A percentile compares a stretch with the other conserved stretches of the same genome.
These are phyloP conservation scores for Frieseomelitta varia DNA, from an alignment of 1,140 invertebrate species.

Conservation along the genomic window DNA sequence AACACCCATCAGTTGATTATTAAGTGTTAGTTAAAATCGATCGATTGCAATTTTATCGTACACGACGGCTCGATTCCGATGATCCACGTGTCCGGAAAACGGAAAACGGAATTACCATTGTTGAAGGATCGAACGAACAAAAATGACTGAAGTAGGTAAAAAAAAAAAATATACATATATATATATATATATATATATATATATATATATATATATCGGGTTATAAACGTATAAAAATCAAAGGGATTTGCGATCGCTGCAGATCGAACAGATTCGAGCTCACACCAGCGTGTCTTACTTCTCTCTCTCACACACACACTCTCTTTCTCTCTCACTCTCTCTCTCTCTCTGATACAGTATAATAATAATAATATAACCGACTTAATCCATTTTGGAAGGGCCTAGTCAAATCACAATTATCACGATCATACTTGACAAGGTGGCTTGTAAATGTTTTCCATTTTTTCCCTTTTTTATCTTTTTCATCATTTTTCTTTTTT, in stretches of 20 bases:
- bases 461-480: background rate
- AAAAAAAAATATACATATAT: no score
- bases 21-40: no score
- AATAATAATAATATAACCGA: conserved; percentile 54
- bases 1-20: no score
- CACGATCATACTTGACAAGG: conserved; percentile 77
- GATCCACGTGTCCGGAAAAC: no score
- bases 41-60: no score
- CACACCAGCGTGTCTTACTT: conserved; percentile 28
- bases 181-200: no score
- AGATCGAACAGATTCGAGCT: conserved; percentile 34
- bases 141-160: background rate
- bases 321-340: no score
- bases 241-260: background rate
- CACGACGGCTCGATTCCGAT: no score
- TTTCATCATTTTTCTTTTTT: conserved; percentile 12
- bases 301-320: no score
- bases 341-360: conserved; percentile 10
- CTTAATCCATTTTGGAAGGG: conserved; percentile 68
- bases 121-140: background rate
- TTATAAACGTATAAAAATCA: conserved; percentile 5
- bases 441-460: conserved; percentile 74
- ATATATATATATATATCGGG: no score
- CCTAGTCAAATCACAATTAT: conserved; percentile 81
- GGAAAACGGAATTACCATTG: no score